Evolutionary conservation across 2,888 invertebrate species (phyloP).

Genomic region (Notodonta ziczac): DNA sequence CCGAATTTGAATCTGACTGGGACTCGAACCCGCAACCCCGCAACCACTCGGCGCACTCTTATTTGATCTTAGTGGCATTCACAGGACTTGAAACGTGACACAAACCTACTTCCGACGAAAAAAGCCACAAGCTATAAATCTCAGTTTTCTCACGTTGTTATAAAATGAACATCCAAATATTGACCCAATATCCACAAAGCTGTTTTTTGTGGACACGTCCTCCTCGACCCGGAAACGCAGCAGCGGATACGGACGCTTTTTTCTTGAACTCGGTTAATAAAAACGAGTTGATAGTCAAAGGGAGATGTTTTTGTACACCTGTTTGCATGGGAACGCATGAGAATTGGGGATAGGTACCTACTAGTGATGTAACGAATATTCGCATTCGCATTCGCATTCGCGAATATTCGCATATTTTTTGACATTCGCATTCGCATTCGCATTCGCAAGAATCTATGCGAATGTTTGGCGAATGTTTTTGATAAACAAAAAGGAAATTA

Average conservation of each 20-base stretch:
- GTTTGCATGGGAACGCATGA: constrained; percentile 69
- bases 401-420: too few species aligned
- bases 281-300: constrained; percentile 71
- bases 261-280: constrained; percentile 53
- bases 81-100: too few species aligned
- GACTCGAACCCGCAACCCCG: too few species aligned
- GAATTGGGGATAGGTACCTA: constrained; percentile 28
- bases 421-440: too few species aligned
- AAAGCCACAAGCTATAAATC: constrained; percentile 1
- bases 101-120: constrained; percentile 4
- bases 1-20: too few species aligned
- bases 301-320: constrained; percentile 76
- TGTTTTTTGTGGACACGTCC: constrained; percentile 57
- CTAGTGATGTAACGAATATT: too few species aligned
- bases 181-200: constrained; percentile 52
- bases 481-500: too few species aligned
- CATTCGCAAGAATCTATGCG: too few species aligned
- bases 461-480: too few species aligned
- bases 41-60: too few species aligned
- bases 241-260: constrained; percentile 70
- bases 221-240: constrained; percentile 72
- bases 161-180: constrained; percentile 56
- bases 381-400: too few species aligned
- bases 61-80: too few species aligned
- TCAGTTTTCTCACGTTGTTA: constrained; percentile 48